phyloP scores from a whole-genome alignment of 1,140 invertebrate genomes.

The Octopus sinensis region DNA sequence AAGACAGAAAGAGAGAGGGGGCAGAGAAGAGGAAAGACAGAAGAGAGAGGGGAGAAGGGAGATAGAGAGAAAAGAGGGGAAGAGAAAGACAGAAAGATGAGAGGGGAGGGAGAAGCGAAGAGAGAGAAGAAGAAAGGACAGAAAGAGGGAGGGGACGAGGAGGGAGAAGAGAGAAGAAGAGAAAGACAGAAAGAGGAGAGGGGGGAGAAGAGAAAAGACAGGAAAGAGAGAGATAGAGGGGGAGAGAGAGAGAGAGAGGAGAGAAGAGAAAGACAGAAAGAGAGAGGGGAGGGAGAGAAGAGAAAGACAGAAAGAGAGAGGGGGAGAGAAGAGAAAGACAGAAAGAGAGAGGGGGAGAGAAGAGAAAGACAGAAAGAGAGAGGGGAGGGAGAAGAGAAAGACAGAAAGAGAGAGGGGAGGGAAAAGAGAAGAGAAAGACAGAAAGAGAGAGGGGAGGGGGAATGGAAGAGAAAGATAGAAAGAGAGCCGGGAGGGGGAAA shows the following conservation, averaged over 20 bases:
- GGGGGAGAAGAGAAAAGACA: slow-evolving; percentile 4
- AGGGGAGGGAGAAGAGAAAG: background rate
- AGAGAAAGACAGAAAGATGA: slow-evolving; percentile 8
- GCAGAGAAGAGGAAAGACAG: slow-evolving; percentile 9
- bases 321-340: background rate
- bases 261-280: background rate
- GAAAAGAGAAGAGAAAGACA: background rate
- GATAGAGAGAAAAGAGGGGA: background rate
- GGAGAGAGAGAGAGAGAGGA: background rate
- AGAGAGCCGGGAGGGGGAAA: background rate
- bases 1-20: background rate
- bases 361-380: background rate
- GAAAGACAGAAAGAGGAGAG: slow-evolving; percentile 6
- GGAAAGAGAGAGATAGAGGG: slow-evolving; percentile 8
- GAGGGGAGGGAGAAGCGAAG: background rate
- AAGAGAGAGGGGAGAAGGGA: slow-evolving; percentile 8
- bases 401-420: background rate
- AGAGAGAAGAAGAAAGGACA: slow-evolving; percentile 13
- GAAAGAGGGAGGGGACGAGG: background rate
- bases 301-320: background rate
- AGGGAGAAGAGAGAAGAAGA: slow-evolving; percentile 11
- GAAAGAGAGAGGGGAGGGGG: background rate
- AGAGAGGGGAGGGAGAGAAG: background rate
- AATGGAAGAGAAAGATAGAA: background rate
- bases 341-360: background rate